Evolutionary conservation across 35 echinoderm and acorn worm genomes (phyloP).

Genomic region (Heliocidaris tuberculata): DNA sequence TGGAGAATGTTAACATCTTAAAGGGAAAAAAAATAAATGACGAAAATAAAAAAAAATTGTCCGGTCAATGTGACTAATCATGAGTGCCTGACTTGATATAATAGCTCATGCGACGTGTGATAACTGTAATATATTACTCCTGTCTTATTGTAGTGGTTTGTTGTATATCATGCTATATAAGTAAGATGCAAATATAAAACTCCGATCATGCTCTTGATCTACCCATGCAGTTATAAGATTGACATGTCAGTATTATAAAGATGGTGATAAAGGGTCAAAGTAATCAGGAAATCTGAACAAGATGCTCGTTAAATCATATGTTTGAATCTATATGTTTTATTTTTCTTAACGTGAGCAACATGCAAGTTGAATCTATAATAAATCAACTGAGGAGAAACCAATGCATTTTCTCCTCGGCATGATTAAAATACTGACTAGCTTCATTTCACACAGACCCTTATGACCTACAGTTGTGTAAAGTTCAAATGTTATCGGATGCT

Average conservation of each 20-base stretch:
- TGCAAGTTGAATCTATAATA: background rate
- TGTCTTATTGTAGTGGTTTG: background rate
- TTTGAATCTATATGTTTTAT: background rate
- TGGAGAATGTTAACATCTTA: background rate
- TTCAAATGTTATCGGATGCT: too few relatives aligned
- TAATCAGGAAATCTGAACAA: background rate
- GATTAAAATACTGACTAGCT: background rate
- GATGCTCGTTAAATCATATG: background rate
- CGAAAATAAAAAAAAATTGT: background rate
- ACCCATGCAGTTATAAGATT: background rate
- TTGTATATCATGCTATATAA: background rate
- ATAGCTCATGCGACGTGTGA: background rate
- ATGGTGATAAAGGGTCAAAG: too few relatives aligned
- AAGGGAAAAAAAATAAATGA: background rate
- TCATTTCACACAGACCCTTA: background rate
- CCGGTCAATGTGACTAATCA: background rate
- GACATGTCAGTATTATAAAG: background rate
- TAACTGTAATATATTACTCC: background rate
- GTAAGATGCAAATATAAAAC: background rate
- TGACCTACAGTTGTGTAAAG: background rate
- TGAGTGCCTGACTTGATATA: background rate
- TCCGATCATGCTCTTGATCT: background rate
- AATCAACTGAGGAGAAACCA: background rate
- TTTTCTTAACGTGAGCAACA: background rate
- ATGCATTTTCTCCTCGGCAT: background rate